Evolutionary conservation across 37 sponge, comb jelly and placozoan genomes (phyloP).

Genomic region (Oopsacas minuta): DNA sequence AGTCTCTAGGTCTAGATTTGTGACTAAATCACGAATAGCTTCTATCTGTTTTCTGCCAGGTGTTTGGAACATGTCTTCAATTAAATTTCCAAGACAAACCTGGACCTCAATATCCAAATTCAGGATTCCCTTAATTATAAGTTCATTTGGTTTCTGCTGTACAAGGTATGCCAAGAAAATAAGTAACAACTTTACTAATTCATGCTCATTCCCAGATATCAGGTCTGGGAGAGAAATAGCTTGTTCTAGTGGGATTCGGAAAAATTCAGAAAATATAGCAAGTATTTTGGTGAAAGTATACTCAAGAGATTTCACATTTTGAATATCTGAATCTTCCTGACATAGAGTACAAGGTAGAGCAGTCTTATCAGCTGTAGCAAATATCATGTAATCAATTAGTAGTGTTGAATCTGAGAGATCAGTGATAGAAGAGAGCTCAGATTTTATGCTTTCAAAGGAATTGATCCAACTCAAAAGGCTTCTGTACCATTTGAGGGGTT

Average conservation of each 20-base stretch:
- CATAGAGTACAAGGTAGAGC: background rate
- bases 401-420: background rate
- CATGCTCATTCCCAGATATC: background rate
- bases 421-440: too few species aligned
- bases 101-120: background rate
- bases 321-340: background rate
- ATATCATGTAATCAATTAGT: background rate
- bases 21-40: background rate
- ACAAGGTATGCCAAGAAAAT: background rate
- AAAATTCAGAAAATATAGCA: background rate
- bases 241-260: background rate
- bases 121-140: background rate
- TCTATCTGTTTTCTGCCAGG: background rate
- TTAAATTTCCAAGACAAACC: background rate
- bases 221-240: background rate
- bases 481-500: background rate
- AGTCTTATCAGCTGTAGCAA: background rate
- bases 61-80: background rate
- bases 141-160: background rate
- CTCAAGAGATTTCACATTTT: background rate
- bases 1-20: background rate
- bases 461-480: background rate
- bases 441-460: background rate
- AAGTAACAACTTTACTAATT: background rate
- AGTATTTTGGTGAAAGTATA: background rate